Evolutionary conservation across 2,888 invertebrate species (phyloP).

Genomic region (Phortica okadai): DNA sequence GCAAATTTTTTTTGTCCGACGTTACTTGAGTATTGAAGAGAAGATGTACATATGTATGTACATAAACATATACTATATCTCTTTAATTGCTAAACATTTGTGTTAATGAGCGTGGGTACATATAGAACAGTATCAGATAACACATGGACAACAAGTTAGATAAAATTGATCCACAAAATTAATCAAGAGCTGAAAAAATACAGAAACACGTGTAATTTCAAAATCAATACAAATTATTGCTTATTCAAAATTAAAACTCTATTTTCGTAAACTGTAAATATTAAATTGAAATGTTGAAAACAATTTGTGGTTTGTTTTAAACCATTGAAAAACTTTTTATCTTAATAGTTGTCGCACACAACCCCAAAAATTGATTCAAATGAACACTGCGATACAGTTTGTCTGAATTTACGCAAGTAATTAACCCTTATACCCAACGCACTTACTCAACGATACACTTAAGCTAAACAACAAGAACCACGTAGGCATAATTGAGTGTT

Average conservation of each 20-base stretch:
- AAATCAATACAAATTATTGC: too few species aligned
- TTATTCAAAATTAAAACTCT: too few species aligned
- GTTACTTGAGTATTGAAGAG: too few species aligned
- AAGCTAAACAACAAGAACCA: not conserved
- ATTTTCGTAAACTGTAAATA: too few species aligned
- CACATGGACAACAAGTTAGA: not conserved
- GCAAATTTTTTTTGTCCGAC: not conserved
- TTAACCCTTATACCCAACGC: not conserved
- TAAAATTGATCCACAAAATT: not conserved
- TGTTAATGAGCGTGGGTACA: not conserved
- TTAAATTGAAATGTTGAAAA: too few species aligned
- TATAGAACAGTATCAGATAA: not conserved
- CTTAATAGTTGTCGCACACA: not conserved
- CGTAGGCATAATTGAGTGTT: constrained; percentile 3
- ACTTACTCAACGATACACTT: not conserved
- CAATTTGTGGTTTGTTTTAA: not conserved
- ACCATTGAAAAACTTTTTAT: not conserved
- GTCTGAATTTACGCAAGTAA: not conserved
- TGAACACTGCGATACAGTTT: not conserved
- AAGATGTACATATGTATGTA: too few species aligned
- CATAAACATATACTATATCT: not conserved
- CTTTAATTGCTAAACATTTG: not conserved
- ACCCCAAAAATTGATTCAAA: not conserved
- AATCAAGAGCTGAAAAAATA: too few species aligned
- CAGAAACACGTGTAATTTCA: too few species aligned